phyloP scores from a whole-genome alignment of 1,140 invertebrate species.

The Drosophila punjabiensis region DNA sequence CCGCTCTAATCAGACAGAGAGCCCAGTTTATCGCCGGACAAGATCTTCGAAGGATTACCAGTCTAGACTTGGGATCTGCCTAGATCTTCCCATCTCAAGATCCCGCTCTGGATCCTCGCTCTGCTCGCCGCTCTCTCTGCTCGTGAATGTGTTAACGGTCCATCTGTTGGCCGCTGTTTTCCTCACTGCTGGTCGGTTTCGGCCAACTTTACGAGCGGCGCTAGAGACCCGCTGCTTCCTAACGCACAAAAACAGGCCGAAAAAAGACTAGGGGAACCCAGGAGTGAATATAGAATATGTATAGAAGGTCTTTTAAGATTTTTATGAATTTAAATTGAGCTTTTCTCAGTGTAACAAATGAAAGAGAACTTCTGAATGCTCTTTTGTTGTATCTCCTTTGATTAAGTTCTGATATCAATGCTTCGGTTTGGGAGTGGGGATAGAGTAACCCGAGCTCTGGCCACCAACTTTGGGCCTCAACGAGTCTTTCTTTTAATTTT shows the following conservation, averaged over 20 bases:
- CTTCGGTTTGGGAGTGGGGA: background rate
- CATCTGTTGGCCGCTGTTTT: conserved; percentile 33
- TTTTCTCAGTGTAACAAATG: background rate
- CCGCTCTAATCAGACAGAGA: conserved; percentile 73
- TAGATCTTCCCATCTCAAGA: conserved; percentile 31
- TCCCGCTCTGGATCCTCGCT: conserved; percentile 19
- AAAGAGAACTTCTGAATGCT: conserved; percentile 47
- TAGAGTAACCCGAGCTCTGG: conserved; percentile 66
- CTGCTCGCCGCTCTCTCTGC: conserved; percentile 6
- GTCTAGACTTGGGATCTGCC: conserved; percentile 65
- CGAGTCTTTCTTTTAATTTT: conserved; percentile 64
- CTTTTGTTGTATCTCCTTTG: conserved; percentile 58
- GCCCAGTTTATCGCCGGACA: conserved; percentile 77
- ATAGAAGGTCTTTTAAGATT: background rate
- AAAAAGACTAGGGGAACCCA: background rate
- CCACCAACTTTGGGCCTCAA: conserved; percentile 51
- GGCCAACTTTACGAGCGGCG: conserved; percentile 71
- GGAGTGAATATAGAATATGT: background rate
- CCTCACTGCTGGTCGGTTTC: conserved; percentile 38
- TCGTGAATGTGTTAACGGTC: conserved; percentile 61
- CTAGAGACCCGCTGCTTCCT: conserved; percentile 31
- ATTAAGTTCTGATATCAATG: conserved; percentile 72
- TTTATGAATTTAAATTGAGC: background rate
- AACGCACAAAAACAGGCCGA: conserved; percentile 9
- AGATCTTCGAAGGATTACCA: conserved; percentile 78